phyloP scores from a whole-genome alignment of 1,140 invertebrate species.

The Chrysoperla carnea region DNA sequence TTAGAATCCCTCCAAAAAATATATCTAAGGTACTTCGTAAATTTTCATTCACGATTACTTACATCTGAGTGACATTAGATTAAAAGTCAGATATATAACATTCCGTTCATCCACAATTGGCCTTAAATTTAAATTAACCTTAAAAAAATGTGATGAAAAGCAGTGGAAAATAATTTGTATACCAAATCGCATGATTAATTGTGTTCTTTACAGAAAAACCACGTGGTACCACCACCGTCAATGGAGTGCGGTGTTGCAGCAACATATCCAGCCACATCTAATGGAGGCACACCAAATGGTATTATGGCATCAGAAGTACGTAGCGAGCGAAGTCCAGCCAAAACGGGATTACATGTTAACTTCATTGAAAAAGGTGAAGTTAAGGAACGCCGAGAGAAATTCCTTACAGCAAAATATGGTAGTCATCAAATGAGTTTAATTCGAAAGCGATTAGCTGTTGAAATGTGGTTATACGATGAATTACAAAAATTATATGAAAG shows the following conservation, averaged over 20 bases:
- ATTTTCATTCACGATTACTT: too few relatives aligned
- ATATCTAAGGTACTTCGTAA: too few relatives aligned
- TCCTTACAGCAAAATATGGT: slow-evolving; percentile 91
- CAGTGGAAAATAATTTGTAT: too few relatives aligned
- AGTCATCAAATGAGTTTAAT: slow-evolving; percentile 95
- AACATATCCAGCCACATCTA: slow-evolving; percentile 16
- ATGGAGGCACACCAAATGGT: slow-evolving; percentile 22
- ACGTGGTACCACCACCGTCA: slow-evolving; percentile 1
- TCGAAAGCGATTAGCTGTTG: slow-evolving; percentile 79
- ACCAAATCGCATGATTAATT: too few relatives aligned
- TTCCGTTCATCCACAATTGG: too few relatives aligned
- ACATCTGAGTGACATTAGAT: too few relatives aligned
- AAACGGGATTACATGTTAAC: slow-evolving; percentile 67
- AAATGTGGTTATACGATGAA: slow-evolving; percentile 96
- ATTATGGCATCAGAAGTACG: slow-evolving; percentile 8
- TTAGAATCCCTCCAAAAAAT: too few relatives aligned
- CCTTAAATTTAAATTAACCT: too few relatives aligned
- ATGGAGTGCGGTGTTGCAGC: slow-evolving; percentile 26
- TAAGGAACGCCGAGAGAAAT: slow-evolving; percentile 78
- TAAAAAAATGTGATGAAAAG: too few relatives aligned
- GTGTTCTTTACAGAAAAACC: not conserved
- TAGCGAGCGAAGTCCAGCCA: slow-evolving; percentile 53
- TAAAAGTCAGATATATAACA: too few relatives aligned
- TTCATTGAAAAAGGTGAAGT: slow-evolving; percentile 71
- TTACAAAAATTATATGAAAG: slow-evolving; percentile 72